phyloP scores from a whole-genome alignment of 2,888 invertebrate genomes.

The Chalcis sispes region DNA sequence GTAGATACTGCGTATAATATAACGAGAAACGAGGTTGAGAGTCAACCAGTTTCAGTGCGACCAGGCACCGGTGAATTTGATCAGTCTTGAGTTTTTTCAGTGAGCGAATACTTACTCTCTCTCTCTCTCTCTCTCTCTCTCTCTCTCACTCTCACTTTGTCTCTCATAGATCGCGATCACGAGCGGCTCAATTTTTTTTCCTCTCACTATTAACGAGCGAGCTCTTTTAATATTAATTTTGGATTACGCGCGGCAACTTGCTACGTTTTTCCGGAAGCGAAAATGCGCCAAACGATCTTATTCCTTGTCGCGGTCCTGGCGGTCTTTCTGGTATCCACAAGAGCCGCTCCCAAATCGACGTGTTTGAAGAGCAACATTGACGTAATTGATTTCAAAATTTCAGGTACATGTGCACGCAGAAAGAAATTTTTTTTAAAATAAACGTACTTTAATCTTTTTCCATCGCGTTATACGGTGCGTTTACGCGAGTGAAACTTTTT shows the following conservation, averaged over 20 bases:
- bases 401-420: constrained; percentile 27
- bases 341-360: constrained; percentile 44
- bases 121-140: background rate
- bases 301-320: background rate
- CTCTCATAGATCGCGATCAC: too few relatives aligned
- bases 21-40: constrained; percentile 54
- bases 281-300: background rate
- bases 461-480: too few relatives aligned
- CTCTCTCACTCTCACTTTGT: background rate
- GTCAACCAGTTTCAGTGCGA: constrained; percentile 42
- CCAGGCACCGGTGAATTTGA: constrained; percentile 30
- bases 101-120: background rate
- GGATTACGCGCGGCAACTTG: too few relatives aligned
- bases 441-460: background rate
- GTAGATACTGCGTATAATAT: constrained; percentile 34
- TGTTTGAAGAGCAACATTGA: constrained; percentile 52
- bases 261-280: background rate
- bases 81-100: too few relatives aligned
- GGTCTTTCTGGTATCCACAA: background rate
- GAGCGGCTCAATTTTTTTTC: too few relatives aligned
- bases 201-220: too few relatives aligned
- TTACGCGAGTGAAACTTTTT: too few relatives aligned
- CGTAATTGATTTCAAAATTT: constrained; percentile 35
- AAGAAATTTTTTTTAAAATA: too few relatives aligned
- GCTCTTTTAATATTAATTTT: too few relatives aligned